phyloP scores from a whole-genome alignment of 2,113 vertebrate species.

The Oncorhynchus nerka region DNA sequence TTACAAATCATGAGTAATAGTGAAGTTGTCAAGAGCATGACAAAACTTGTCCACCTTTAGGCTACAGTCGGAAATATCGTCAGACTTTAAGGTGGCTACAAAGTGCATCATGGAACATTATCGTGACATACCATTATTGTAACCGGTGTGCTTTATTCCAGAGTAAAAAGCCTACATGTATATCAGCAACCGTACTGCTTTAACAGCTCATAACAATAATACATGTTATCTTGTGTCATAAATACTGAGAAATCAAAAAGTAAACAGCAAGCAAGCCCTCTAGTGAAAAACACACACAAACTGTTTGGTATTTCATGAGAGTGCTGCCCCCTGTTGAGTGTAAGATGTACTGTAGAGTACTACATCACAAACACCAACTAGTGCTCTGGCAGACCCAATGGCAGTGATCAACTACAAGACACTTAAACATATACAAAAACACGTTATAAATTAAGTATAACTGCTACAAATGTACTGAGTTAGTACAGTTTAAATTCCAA shows the following conservation, averaged over 20 bases:
- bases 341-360: conserved; percentile 41
- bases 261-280: neutral
- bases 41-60: neutral
- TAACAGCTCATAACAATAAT: neutral
- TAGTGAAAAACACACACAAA: conserved; percentile 28
- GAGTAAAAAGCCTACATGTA: neutral
- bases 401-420: conserved; percentile 62
- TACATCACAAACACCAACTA: conserved; percentile 2
- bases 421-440: conserved; percentile 27
- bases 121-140: neutral
- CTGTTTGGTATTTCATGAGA: conserved; percentile 38
- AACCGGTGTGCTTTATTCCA: neutral
- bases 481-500: conserved; percentile 54
- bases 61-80: neutral
- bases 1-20: too few relatives aligned
- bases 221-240: neutral
- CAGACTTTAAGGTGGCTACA: conserved; percentile 17
- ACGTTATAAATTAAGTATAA: conserved; percentile 20
- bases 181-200: neutral
- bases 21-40: neutral
- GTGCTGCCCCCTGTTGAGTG: conserved; percentile 55
- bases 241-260: conserved; percentile 24
- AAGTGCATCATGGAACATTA: neutral
- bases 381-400: too few relatives aligned
- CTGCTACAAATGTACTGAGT: conserved; percentile 52